phyloP scores from a whole-genome alignment of 1,140 invertebrate genomes.

The Psilanteris sp. region DNA sequence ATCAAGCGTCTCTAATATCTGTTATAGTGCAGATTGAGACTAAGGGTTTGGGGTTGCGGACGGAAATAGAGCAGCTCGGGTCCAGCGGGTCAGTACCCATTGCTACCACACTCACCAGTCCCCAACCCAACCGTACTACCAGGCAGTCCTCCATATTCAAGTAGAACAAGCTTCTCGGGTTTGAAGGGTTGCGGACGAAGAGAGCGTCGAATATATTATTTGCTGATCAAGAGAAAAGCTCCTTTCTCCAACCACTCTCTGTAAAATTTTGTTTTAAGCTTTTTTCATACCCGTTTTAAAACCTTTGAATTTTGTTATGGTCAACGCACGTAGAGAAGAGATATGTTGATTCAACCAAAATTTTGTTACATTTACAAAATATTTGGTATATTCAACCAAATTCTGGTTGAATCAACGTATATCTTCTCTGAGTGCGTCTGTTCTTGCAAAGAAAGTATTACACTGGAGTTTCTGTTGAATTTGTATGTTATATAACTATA shows the following conservation, averaged over 20 bases:
- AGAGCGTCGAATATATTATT: constrained; percentile 68
- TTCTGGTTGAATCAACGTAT: no score
- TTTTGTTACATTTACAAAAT: no score
- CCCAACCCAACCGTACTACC: constrained; percentile 28
- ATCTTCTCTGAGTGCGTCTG: no score
- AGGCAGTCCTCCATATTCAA: constrained; percentile 47
- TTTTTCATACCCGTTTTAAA: no score
- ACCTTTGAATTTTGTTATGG: no score
- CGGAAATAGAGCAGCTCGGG: constrained; percentile 70
- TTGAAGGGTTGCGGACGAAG: constrained; percentile 40
- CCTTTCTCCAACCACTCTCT: constrained; percentile 25
- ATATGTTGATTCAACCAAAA: no score
- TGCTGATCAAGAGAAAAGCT: constrained; percentile 51
- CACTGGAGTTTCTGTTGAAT: no score
- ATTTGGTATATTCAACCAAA: no score
- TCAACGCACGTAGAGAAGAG: no score
- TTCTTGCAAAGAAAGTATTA: no score
- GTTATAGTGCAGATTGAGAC: constrained; percentile 50
- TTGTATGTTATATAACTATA: no score
- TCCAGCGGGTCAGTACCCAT: constrained; percentile 60
- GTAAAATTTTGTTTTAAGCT: no score
- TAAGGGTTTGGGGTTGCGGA: constrained; percentile 56
- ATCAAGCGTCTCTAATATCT: constrained; percentile 61
- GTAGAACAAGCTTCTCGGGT: constrained; percentile 57
- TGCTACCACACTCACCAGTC: constrained; percentile 35